A percentile compares a stretch with the other conserved stretches of the same genome.
These are phyloP conservation scores for Acomys russatus DNA, from an alignment of 2,797 vertebrate species.

Conservation along the genomic window DNA sequence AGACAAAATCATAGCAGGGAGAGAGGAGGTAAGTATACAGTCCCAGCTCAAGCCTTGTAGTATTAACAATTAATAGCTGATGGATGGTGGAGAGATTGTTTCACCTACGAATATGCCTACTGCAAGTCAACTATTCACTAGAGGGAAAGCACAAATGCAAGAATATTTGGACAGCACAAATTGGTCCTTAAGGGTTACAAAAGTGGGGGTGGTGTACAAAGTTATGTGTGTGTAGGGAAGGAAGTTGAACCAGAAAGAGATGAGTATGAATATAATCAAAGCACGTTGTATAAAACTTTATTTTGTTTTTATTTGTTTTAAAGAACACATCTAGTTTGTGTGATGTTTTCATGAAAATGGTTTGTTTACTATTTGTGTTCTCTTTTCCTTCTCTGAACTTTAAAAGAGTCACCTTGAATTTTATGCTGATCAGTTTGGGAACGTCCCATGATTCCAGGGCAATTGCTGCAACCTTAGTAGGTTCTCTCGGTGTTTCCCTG, in stretches of 20 bases:
- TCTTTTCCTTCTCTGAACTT: neutral
- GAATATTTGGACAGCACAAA: too few relatives aligned
- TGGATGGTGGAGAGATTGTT: neutral
- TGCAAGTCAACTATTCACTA: neutral
- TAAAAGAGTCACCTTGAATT: neutral
- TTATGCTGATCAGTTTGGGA: neutral
- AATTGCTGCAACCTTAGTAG: neutral
- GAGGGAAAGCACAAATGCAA: neutral
- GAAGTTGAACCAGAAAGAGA: neutral
- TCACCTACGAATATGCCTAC: too few relatives aligned
- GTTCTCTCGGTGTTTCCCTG: neutral
- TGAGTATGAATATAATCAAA: neutral
- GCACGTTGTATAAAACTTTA: neutral
- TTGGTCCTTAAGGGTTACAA: neutral
- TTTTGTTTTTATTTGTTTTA: neutral
- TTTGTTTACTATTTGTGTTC: neutral
- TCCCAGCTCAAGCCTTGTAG: neutral
- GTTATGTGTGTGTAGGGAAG: neutral
- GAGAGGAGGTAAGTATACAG: neutral
- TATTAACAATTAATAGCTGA: neutral
- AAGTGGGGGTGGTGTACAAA: neutral
- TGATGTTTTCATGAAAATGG: neutral
- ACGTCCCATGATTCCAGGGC: too few relatives aligned
- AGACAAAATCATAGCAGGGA: neutral
- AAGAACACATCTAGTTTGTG: neutral